phyloP scores from a whole-genome alignment of 2,797 vertebrate genomes.

The Coregonus ussuriensis region DNA sequence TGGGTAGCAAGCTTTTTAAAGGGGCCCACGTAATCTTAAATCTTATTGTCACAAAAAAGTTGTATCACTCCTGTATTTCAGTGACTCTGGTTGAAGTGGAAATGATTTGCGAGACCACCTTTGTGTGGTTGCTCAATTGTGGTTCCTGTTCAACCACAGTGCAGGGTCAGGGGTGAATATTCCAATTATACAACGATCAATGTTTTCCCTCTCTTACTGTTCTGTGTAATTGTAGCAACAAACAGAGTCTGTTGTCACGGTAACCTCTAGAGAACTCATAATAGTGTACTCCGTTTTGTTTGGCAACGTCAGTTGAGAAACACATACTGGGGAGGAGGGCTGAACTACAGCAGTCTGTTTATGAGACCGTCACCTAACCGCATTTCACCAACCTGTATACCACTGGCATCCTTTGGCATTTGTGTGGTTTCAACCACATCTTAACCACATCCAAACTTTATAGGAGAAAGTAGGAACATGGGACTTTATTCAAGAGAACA shows the following conservation, averaged over 20 bases:
- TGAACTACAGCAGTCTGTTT: not conserved
- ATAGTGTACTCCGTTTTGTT: not conserved
- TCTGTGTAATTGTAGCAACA: slow-evolving; percentile 46
- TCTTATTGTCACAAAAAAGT: not conserved
- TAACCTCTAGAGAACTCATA: slow-evolving; percentile 22
- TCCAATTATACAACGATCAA: not conserved
- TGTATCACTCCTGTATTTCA: not conserved
- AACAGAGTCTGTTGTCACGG: slow-evolving; percentile 56
- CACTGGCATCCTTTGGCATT: slow-evolving; percentile 17
- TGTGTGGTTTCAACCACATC: slow-evolving; percentile 27
- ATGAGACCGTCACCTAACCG: not conserved
- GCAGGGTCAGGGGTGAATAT: not conserved
- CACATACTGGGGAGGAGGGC: not conserved
- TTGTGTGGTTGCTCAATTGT: not conserved
- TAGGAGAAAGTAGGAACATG: slow-evolving; percentile 9
- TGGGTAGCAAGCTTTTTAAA: not conserved
- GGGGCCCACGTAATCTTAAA: not conserved
- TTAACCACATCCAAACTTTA: slow-evolving; percentile 23
- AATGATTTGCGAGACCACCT: not conserved
- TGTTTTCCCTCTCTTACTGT: slow-evolving; percentile 28
- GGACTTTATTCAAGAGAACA: slow-evolving; percentile 8
- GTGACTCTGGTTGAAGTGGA: not conserved
- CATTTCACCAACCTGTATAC: not conserved
- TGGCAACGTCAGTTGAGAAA: not conserved
- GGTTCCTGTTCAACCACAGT: not conserved